Conservation (phyloP, 1,140 invertebrate species). For the Drosophila parvula region DNA sequence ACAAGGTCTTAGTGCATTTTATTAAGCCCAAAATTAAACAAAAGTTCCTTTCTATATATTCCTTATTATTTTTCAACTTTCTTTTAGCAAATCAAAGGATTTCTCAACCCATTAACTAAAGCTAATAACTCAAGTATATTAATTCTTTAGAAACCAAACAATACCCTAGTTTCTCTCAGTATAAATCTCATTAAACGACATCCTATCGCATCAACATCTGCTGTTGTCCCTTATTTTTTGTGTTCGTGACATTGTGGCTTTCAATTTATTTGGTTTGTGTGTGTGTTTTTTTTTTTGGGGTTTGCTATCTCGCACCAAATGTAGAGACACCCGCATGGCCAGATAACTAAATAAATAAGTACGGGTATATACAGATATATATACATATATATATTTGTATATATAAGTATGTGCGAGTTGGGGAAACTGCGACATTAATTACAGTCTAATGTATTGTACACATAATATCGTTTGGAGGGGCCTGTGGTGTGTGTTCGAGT, state of each 20-base stretch:
- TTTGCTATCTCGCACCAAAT: constrained; percentile 23
- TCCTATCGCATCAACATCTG: constrained; percentile 24
- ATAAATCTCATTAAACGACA: constrained; percentile 8
- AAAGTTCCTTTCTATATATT: too few relatives aligned
- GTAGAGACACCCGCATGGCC: constrained; percentile 40
- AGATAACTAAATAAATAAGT: constrained; percentile 45
- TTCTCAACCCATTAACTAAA: too few relatives aligned
- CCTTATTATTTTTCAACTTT: too few relatives aligned
- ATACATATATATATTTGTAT: background rate
- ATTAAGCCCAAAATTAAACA: too few relatives aligned
- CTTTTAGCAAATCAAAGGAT: too few relatives aligned
- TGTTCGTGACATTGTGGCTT: constrained; percentile 23
- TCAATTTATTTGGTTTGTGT: constrained; percentile 24
- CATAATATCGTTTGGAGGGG: constrained; percentile 15
- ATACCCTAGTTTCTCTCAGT: background rate
- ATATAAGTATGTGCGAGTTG: background rate
- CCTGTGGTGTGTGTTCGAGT: background rate
- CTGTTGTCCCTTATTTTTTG: constrained; percentile 1
- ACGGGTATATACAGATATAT: background rate
- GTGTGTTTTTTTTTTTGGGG: constrained; percentile 25
- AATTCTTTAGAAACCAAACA: background rate
- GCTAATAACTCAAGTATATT: background rate
- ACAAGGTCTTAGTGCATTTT: too few relatives aligned
- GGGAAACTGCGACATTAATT: constrained; percentile 68
- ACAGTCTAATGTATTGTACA: constrained; percentile 56